Evolutionary conservation across 1,140 invertebrate genomes (phyloP), one percentile per base, ranked within the genome.

Genomic region (Propsilocerus akamusi): DNA sequence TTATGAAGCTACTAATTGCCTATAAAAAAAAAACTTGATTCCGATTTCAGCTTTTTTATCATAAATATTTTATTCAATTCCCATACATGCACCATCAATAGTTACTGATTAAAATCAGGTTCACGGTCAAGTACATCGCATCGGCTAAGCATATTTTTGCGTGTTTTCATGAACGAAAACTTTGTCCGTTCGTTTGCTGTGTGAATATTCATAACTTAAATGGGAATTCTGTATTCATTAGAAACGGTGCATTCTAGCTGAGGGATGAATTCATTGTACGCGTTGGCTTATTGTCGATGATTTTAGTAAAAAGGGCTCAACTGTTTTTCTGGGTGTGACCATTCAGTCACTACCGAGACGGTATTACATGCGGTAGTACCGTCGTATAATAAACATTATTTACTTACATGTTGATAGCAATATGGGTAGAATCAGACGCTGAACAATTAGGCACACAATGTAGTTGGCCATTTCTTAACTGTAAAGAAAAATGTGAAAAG

Each of bases 351-450:
- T n/a, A n/a, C n/a, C n/a, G n/a, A 37, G 24, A 34, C 23, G 17
- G 24, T 12, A 32, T 22, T 26, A 23, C 24, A 37, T 24, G 14
- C 32, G 24, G 30, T 32, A 49, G 8, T 26, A 25, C 14, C 32
- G 28, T 25, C 25, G 28, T 25, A 23, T n/a, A 24, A 24, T 41
- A 11, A 23, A 37, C 5, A 23, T 41, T 7, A 20, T 24, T 32
- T 22, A 52, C 51, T 52, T 47, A 52, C 51, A 46, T 47, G 48
- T 49, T 20, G 30, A 49, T 8, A 52, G 28, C 25, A 48, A 46
- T 41, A 47, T 49, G 25, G 51, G 51, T 3, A 52, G 41, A 49
- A 52, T 24, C 5, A 52, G 47, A 12, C 51, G 34, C 30, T 49
- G 48, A 26, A 52, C 37, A 48, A 46, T 46, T 6, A 52, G 32